These are phyloP conservation scores for Piprites chloris DNA, from an alignment of 2,113 vertebrate genomes.

Conservation along the genomic window DNA sequence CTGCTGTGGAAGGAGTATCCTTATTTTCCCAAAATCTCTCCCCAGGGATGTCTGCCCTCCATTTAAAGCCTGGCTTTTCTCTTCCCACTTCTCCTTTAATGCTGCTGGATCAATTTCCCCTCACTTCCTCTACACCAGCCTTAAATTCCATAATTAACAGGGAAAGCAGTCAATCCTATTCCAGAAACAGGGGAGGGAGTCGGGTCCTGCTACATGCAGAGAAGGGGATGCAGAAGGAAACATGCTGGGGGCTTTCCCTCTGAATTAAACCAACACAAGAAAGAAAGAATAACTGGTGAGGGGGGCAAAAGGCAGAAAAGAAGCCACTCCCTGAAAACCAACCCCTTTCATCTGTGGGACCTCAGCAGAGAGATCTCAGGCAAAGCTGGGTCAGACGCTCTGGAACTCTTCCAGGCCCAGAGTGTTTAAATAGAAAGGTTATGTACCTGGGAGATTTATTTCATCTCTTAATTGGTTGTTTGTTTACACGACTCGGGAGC, in stretches of 20 bases:
- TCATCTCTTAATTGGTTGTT: slow-evolving; percentile 50
- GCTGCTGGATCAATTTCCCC: not conserved
- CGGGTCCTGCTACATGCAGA: fast-evolving
- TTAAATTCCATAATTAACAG: not conserved
- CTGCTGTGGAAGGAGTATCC: not conserved
- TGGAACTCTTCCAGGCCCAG: slow-evolving; percentile 1
- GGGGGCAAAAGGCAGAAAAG: not conserved
- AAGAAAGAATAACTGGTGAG: not conserved
- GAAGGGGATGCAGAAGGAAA: not conserved
- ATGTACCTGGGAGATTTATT: slow-evolving; percentile 14
- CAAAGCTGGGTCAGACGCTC: not conserved
- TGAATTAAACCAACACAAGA: not conserved
- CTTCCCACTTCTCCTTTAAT: not conserved
- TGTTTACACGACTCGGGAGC: not conserved
- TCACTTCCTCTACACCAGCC: fast-evolving
- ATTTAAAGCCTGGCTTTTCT: not conserved
- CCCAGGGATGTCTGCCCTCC: not conserved
- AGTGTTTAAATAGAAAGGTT: slow-evolving; percentile 30
- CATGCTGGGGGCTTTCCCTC: not conserved
- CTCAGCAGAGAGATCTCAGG: not conserved
- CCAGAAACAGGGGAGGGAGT: not conserved
- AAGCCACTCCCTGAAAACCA: not conserved
- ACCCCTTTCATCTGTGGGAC: fast-evolving
- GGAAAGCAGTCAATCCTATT: not conserved
- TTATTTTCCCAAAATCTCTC: not conserved